Percentiles rank a stretch among this genome's conserved stretches.
Conservation (phyloP, 2,888 invertebrate species). For the Scelioninae gen. 1 region DNA sequence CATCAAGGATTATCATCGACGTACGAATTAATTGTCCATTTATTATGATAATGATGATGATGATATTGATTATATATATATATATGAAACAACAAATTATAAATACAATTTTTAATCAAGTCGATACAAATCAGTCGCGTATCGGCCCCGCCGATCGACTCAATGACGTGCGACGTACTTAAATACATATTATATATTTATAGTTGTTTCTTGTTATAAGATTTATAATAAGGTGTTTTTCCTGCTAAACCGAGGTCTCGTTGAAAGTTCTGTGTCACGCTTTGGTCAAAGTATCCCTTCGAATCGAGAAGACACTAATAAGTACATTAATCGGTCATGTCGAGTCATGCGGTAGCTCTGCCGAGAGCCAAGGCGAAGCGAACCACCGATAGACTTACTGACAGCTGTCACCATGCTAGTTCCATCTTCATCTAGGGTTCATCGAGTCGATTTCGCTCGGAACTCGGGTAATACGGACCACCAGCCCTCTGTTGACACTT, state of each 20-base stretch:
- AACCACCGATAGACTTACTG: neutral
- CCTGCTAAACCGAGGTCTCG: slow-evolving; percentile 75
- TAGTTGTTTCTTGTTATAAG: slow-evolving; percentile 77
- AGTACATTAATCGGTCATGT: no score
- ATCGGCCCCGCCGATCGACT: slow-evolving; percentile 45
- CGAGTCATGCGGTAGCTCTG: neutral
- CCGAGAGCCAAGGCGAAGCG: slow-evolving; percentile 20
- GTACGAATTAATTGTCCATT: slow-evolving; percentile 69
- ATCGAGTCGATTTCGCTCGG: slow-evolving; percentile 7
- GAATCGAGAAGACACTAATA: neutral
- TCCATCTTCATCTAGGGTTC: slow-evolving; percentile 36
- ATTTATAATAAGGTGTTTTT: slow-evolving; percentile 74
- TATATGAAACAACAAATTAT: slow-evolving; percentile 70
- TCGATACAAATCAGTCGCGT: slow-evolving; percentile 63
- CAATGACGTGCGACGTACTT: slow-evolving; percentile 64
- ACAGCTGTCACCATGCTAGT: slow-evolving; percentile 26
- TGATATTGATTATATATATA: slow-evolving; percentile 70
- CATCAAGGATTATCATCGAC: slow-evolving; percentile 63
- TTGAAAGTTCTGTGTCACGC: slow-evolving; percentile 74
- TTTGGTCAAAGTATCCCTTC: slow-evolving; percentile 54
- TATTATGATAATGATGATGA: slow-evolving; percentile 60
- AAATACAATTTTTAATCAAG: slow-evolving; percentile 69
- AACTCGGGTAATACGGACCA: slow-evolving; percentile 19
- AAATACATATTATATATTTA: slow-evolving; percentile 71
- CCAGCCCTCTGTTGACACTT: neutral